Percentiles rank a stretch among this genome's conserved stretches.
Evolutionary conservation across 2,797 vertebrate species (phyloP).

Genomic region (Crocidura indochinensis): DNA sequence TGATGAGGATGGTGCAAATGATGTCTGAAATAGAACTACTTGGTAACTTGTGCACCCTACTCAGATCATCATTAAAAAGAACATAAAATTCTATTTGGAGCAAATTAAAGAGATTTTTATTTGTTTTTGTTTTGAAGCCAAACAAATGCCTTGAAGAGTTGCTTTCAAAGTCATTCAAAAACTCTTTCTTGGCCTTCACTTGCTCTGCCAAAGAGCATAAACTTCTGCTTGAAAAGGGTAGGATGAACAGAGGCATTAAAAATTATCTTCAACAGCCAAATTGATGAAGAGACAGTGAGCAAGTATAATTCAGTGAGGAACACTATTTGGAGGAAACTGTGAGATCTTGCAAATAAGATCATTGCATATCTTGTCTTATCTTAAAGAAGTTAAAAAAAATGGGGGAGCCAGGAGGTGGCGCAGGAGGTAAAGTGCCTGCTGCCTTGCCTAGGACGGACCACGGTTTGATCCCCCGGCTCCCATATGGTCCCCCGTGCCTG

Average conservation of each 20-base stretch:
- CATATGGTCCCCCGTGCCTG: no score
- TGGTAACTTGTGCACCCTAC: slow-evolving; percentile 34
- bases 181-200: slow-evolving; percentile 27
- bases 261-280: slow-evolving; percentile 18
- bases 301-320: slow-evolving; percentile 29
- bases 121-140: background rate
- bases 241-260: slow-evolving; percentile 33
- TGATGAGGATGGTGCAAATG: slow-evolving; percentile 58
- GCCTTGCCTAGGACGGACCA: no score
- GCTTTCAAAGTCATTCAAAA: slow-evolving; percentile 67
- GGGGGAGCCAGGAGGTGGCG: no score
- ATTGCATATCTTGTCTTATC: background rate
- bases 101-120: background rate
- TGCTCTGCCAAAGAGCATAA: slow-evolving; percentile 51
- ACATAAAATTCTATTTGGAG: slow-evolving; percentile 53
- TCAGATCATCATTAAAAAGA: slow-evolving; percentile 52
- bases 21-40: slow-evolving; percentile 58
- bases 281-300: slow-evolving; percentile 36
- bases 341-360: slow-evolving; percentile 55
- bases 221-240: slow-evolving; percentile 50
- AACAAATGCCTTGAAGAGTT: slow-evolving; percentile 59
- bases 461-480: no score
- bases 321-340: background rate
- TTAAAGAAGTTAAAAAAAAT: slow-evolving; percentile 48
- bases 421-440: no score